A percentile compares a stretch with the other conserved stretches of the same genome.
Evolutionary conservation across 2,113 vertebrate species (phyloP).

Genomic region (Mobula birostris): DNA sequence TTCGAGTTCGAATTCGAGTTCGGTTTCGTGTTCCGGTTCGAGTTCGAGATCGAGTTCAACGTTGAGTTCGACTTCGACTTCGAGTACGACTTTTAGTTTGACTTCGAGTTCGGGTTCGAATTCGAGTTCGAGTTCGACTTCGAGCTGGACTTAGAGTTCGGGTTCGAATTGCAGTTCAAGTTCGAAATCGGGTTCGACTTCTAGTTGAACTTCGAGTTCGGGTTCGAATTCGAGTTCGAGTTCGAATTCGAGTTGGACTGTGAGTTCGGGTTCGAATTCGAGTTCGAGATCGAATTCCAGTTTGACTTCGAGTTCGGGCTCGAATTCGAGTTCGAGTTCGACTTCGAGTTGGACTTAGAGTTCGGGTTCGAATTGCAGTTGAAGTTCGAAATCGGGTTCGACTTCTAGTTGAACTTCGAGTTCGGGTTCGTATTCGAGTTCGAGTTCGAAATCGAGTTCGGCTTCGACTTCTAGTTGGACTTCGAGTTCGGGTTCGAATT

Average conservation of each 20-base stretch:
- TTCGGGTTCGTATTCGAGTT: too few species aligned
- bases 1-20: slow-evolving; percentile 20
- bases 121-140: not conserved
- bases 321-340: not conserved
- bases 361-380: too few species aligned
- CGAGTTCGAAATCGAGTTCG: too few species aligned
- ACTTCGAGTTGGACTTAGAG: not conserved
- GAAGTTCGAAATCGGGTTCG: too few species aligned
- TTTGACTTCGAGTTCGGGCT: slow-evolving; percentile 13
- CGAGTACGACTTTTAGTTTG: too few species aligned
- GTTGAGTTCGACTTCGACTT: too few species aligned
- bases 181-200: not conserved
- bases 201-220: too few species aligned
- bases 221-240: slow-evolving; percentile 19
- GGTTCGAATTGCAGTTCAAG: too few species aligned
- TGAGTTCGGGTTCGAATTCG: not conserved
- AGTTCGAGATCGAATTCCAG: not conserved
- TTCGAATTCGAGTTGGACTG: not conserved
- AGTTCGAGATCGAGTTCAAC: too few species aligned
- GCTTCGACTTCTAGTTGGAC: too few species aligned
- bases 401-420: too few species aligned
- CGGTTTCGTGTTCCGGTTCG: slow-evolving; percentile 14
- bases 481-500: too few species aligned
- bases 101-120: slow-evolving; percentile 12
- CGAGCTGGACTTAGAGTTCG: not conserved